Evolutionary conservation across 2,113 vertebrate species (phyloP).

Genomic region (Rhabdomys dilectus): DNA sequence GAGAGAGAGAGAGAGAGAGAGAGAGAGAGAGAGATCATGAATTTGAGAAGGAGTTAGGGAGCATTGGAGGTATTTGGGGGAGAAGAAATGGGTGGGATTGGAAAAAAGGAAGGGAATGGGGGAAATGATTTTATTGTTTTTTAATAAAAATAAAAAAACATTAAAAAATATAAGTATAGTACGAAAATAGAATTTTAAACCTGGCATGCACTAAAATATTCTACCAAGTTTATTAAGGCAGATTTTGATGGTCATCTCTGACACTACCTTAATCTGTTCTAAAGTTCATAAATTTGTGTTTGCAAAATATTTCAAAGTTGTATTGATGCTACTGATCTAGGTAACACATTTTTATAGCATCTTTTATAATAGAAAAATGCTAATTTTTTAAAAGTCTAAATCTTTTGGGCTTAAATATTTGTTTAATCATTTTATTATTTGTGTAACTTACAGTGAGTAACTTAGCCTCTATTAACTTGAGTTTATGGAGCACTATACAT

Average conservation of each 20-base stretch:
- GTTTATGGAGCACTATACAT: background rate
- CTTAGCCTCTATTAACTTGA: constrained; percentile 4
- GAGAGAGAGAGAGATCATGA: background rate
- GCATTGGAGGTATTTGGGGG: background rate
- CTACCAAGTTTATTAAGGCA: background rate
- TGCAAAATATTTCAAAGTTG: background rate
- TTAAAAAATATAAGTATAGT: background rate
- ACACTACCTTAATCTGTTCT: background rate
- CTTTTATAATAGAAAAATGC: background rate
- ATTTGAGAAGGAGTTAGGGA: background rate
- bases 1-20: no score
- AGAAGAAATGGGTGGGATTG: background rate
- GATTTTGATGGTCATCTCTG: background rate
- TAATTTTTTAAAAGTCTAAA: background rate
- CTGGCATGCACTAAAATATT: background rate
- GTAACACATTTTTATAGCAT: background rate
- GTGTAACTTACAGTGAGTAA: constrained; percentile 10
- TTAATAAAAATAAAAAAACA: background rate
- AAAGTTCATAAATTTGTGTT: background rate
- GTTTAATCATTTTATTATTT: constrained; percentile 25
- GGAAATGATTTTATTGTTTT: background rate
- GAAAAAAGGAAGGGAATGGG: background rate
- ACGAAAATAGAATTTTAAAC: background rate
- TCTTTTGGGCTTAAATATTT: background rate
- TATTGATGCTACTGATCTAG: background rate